Evolutionary conservation across 2,113 vertebrate species (phyloP).

Genomic region (Paratilapia polleni): DNA sequence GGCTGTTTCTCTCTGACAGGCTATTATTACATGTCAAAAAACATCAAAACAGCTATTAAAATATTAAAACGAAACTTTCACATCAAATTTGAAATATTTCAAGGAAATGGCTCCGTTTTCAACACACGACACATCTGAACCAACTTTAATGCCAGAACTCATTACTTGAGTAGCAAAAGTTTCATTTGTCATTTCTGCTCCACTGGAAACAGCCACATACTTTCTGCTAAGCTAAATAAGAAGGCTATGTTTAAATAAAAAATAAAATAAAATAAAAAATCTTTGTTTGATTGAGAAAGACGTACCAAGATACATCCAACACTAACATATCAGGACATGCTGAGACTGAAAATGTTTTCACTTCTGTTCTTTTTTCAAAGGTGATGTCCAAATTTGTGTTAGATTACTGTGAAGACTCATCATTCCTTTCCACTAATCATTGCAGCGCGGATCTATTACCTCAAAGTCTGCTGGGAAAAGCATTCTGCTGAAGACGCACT

Average conservation of each 20-base stretch:
- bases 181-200: too few species aligned
- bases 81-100: too few species aligned
- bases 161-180: too few species aligned
- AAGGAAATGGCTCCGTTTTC: too few species aligned
- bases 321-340: neutral
- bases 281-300: neutral
- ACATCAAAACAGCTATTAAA: too few species aligned
- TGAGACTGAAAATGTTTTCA: neutral
- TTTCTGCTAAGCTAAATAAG: neutral
- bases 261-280: neutral
- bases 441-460: slow-evolving; percentile 46
- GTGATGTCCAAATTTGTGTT: neutral
- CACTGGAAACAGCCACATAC: too few species aligned
- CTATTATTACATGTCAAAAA: too few species aligned
- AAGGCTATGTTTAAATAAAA: neutral
- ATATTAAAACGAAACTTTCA: too few species aligned
- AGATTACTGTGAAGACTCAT: neutral
- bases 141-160: too few species aligned
- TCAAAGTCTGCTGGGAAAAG: slow-evolving; percentile 53
- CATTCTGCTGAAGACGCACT: slow-evolving; percentile 28
- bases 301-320: neutral
- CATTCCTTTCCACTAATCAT: slow-evolving; percentile 39
- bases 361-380: neutral
- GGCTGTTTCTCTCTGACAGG: too few species aligned
- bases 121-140: too few species aligned